Evolutionary conservation across 1,140 invertebrate species (phyloP).

Genomic region (Drosophila truncata): DNA sequence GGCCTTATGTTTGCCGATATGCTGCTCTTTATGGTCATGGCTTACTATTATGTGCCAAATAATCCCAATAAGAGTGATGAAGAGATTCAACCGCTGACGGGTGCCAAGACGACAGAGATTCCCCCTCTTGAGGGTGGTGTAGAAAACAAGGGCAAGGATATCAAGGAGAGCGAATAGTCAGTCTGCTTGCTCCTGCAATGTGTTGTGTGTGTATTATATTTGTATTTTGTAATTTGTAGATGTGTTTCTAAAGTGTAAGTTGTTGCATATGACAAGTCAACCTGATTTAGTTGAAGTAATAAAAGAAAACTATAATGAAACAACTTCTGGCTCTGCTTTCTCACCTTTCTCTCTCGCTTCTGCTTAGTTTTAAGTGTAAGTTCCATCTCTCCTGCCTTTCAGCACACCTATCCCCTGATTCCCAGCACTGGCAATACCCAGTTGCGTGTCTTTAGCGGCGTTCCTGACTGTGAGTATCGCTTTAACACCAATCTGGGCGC

Average conservation of each 20-base stretch:
- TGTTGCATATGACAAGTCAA: conserved; percentile 70
- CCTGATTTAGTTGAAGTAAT: conserved; percentile 51
- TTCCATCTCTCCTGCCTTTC: conserved; percentile 5
- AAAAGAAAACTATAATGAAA: conserved; percentile 44
- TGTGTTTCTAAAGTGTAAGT: conserved; percentile 45
- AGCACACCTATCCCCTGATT: conserved; percentile 88
- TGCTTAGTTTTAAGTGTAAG: not conserved
- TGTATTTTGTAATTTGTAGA: conserved; percentile 15
- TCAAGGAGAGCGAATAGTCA: conserved; percentile 39
- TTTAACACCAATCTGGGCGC: conserved; percentile 57
- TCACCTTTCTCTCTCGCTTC: not conserved
- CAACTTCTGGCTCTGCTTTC: not conserved
- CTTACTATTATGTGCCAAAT: conserved; percentile 88
- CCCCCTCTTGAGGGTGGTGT: conserved; percentile 48
- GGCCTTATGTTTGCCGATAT: conserved; percentile 94
- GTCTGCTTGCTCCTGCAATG: conserved; percentile 18
- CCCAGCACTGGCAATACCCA: conserved; percentile 88
- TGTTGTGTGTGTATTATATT: conserved; percentile 73
- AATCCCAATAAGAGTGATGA: conserved; percentile 50
- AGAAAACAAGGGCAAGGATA: conserved; percentile 67
- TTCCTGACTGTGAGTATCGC: conserved; percentile 85
- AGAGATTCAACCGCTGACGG: conserved; percentile 60
- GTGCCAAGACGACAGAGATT: conserved; percentile 27
- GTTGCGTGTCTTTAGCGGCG: conserved; percentile 90
- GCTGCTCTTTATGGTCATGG: conserved; percentile 92